phyloP scores from a whole-genome alignment of 2,888 invertebrate species.

The Octodonta nipae region DNA sequence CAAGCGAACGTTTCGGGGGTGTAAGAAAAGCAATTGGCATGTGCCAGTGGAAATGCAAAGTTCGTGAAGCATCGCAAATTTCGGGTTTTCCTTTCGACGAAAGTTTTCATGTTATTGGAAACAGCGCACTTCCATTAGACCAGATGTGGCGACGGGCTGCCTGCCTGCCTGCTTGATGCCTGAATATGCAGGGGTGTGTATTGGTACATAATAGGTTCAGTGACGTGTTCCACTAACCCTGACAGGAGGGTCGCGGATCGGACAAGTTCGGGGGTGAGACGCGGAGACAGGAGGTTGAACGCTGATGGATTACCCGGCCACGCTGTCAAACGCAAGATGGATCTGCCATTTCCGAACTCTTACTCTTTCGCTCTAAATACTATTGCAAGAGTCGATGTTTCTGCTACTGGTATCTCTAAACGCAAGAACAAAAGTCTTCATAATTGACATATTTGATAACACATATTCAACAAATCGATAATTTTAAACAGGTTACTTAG shows the following conservation, averaged over 20 bases:
- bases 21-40: too few relatives aligned
- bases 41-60: too few relatives aligned
- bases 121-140: constrained; percentile 36
- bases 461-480: too few relatives aligned
- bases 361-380: constrained; percentile 26
- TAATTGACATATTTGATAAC: too few relatives aligned
- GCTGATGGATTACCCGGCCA: constrained; percentile 37
- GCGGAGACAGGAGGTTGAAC: constrained; percentile 13
- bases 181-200: constrained; percentile 25
- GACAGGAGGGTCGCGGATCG: constrained; percentile 33
- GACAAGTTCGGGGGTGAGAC: constrained; percentile 21
- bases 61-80: too few relatives aligned
- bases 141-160: constrained; percentile 29
- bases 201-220: constrained; percentile 39
- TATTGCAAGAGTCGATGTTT: too few relatives aligned
- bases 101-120: too few relatives aligned
- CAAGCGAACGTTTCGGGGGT: too few relatives aligned
- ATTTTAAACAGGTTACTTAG: too few relatives aligned
- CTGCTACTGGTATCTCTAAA: too few relatives aligned
- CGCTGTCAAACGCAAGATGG: constrained; percentile 40
- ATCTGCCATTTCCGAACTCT: constrained; percentile 36
- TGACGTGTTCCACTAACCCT: constrained; percentile 40
- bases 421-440: too few relatives aligned
- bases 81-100: too few relatives aligned
- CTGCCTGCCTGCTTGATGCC: constrained; percentile 19